Percentiles rank a stretch among this genome's conserved stretches.
phyloP scores from a whole-genome alignment of 2,113 vertebrate species.

The Anguilla japonica region DNA sequence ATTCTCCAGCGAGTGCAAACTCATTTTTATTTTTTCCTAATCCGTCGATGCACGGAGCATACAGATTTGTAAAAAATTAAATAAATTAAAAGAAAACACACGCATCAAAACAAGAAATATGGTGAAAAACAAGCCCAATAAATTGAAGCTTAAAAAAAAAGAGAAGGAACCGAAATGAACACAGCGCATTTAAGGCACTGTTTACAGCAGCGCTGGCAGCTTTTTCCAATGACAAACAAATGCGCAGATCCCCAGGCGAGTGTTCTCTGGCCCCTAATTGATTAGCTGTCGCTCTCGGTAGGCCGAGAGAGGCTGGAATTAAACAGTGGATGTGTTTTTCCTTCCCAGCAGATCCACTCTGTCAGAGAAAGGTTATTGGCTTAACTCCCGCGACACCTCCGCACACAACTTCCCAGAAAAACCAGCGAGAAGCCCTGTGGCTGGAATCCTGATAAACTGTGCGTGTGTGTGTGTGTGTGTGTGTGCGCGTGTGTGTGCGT shows the following conservation, averaged over 20 bases:
- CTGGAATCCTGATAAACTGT: background rate
- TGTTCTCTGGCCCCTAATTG: conserved; percentile 40
- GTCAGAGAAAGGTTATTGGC: conserved; percentile 46
- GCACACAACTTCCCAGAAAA: background rate
- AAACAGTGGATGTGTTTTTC: conserved; percentile 42
- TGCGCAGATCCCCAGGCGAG: conserved; percentile 32
- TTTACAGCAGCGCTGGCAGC: conserved; percentile 27
- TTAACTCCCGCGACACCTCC: background rate
- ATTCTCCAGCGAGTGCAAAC: background rate
- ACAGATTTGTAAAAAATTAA: background rate
- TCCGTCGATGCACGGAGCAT: background rate
- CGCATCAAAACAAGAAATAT: background rate
- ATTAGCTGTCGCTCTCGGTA: conserved; percentile 39
- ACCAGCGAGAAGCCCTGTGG: background rate
- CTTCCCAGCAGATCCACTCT: conserved; percentile 40
- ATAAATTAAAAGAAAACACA: background rate
- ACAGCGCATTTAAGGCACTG: conserved; percentile 23
- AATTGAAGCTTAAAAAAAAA: background rate
- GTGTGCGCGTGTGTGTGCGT: background rate
- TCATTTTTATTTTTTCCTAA: background rate
- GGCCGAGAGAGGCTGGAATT: conserved; percentile 34
- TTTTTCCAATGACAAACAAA: conserved; percentile 41
- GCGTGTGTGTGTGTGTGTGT: background rate
- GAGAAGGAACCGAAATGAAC: background rate
- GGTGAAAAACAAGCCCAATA: background rate